Conservation (phyloP, 2,888 invertebrate genomes). For the Adelphocoris suturalis region DNA sequence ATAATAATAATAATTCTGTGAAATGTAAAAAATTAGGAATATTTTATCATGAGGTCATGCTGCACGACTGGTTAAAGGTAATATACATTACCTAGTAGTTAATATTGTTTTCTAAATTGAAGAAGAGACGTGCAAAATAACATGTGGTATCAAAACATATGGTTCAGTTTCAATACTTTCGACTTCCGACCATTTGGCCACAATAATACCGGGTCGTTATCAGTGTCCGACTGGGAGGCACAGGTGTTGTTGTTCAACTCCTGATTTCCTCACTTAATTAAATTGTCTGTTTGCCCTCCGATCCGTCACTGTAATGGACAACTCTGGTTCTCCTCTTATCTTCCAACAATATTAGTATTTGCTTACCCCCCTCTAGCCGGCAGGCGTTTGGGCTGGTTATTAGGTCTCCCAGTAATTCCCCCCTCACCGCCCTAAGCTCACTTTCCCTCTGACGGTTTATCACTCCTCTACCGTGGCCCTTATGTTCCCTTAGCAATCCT, state of each 20-base stretch:
- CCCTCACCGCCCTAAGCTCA: neutral
- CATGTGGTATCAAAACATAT: neutral
- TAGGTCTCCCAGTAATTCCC: slow-evolving; percentile 16
- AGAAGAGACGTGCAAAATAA: neutral
- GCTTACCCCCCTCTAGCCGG: slow-evolving; percentile 28
- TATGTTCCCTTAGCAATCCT: neutral
- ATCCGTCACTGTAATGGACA: slow-evolving; percentile 65
- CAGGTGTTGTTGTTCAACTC: slow-evolving; percentile 64
- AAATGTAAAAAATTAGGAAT: too few species aligned
- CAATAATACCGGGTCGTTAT: slow-evolving; percentile 23
- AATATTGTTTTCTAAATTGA: neutral
- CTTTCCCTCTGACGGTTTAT: neutral
- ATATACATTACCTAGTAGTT: too few species aligned
- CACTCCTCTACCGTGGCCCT: neutral
- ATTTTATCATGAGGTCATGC: too few species aligned
- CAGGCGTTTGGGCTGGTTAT: slow-evolving; percentile 44
- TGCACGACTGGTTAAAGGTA: too few species aligned
- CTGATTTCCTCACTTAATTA: slow-evolving; percentile 65
- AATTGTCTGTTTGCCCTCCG: slow-evolving; percentile 59
- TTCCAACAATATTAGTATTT: slow-evolving; percentile 57
- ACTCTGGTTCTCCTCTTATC: slow-evolving; percentile 60
- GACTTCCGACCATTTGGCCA: slow-evolving; percentile 41
- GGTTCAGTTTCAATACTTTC: slow-evolving; percentile 29
- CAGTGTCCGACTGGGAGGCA: slow-evolving; percentile 49
- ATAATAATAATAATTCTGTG: too few species aligned